Evolutionary conservation across 2,113 vertebrate genomes (phyloP).

Genomic region (Chaetura pelagica): DNA sequence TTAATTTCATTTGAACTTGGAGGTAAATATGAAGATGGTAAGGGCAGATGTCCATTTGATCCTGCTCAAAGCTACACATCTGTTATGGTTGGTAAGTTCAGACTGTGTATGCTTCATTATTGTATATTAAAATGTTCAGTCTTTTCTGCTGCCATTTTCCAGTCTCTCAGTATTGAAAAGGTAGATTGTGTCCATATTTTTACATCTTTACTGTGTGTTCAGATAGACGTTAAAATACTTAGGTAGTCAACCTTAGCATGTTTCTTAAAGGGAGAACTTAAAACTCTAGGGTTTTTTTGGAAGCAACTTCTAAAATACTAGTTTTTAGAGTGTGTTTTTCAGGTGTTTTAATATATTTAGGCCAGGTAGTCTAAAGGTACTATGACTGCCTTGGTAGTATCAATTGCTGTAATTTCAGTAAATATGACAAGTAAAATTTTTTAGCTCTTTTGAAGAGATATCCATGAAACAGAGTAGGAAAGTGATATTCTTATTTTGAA

Average conservation of each 20-base stretch:
- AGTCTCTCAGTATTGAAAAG: background rate
- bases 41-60: slow-evolving; percentile 94
- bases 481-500: background rate
- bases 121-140: rapidly evolving
- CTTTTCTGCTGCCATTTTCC: background rate
- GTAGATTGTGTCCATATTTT: background rate
- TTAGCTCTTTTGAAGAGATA: background rate
- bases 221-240: background rate
- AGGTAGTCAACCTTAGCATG: rapidly evolving
- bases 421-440: background rate
- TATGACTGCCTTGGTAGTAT: background rate
- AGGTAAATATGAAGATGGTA: slow-evolving; percentile 87
- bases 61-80: slow-evolving; percentile 95
- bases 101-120: background rate
- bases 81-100: slow-evolving; percentile 96
- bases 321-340: background rate
- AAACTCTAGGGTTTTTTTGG: background rate
- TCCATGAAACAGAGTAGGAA: background rate
- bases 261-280: background rate
- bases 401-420: background rate
- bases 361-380: background rate
- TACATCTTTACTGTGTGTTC: background rate
- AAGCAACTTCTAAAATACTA: background rate
- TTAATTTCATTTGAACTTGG: slow-evolving; percentile 82
- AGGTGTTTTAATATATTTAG: background rate